phyloP scores from a whole-genome alignment of 2,888 invertebrate genomes.

The Parelbella ahira region DNA sequence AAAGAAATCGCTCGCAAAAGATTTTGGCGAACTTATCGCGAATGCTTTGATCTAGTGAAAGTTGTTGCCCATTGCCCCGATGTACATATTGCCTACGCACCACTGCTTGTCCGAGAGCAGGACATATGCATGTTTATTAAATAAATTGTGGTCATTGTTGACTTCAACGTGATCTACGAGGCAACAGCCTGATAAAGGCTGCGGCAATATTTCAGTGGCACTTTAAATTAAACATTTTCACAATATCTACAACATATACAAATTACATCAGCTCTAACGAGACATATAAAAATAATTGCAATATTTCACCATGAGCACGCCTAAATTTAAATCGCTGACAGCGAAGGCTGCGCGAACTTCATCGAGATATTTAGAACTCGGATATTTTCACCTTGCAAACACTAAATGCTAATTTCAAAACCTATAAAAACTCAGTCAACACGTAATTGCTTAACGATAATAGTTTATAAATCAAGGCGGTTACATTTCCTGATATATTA shows the following conservation, averaged over 20 bases:
- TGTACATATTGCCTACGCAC: constrained; percentile 37
- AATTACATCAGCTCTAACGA: constrained; percentile 1
- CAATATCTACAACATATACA: too few relatives aligned
- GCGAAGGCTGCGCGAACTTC: not conserved
- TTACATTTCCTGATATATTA: not conserved
- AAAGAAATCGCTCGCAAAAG: constrained; percentile 59
- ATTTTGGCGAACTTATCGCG: constrained; percentile 51
- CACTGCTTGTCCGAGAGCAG: constrained; percentile 35
- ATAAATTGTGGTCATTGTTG: constrained; percentile 31
- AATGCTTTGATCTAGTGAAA: constrained; percentile 63
- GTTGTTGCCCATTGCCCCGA: constrained; percentile 40
- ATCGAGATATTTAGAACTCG: not conserved
- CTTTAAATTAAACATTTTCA: constrained; percentile 11
- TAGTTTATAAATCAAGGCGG: not conserved
- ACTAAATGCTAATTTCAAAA: not conserved
- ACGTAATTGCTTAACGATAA: constrained; percentile 6
- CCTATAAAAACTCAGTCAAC: constrained; percentile 5
- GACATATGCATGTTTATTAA: constrained; percentile 38
- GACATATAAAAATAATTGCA: constrained; percentile 5
- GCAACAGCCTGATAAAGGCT: constrained; percentile 9
- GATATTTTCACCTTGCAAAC: constrained; percentile 3
- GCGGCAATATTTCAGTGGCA: constrained; percentile 15
- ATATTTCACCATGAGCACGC: constrained; percentile 4
- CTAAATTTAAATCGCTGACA: constrained; percentile 6
- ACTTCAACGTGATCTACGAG: constrained; percentile 12